Percentiles rank a stretch among this genome's conserved stretches.
These are phyloP conservation scores for Colistium nudipinnis DNA, from an alignment of 2,113 vertebrate genomes.

Conservation along the genomic window DNA sequence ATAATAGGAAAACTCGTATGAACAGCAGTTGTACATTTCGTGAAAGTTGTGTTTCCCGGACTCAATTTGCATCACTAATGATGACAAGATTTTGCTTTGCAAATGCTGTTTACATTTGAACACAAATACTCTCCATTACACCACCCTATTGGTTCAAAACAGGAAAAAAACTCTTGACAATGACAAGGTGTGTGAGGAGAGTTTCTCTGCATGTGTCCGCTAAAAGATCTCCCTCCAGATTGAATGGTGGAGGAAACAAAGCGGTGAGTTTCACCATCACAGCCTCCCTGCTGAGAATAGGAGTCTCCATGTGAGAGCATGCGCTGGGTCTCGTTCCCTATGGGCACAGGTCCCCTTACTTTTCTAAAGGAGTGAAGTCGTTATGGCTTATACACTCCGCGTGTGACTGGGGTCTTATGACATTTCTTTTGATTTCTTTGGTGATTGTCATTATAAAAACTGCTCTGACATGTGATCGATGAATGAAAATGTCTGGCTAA, in stretches of 20 bases:
- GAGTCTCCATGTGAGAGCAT: neutral
- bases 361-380: too few relatives aligned
- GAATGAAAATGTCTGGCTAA: too few relatives aligned
- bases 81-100: conserved; percentile 26
- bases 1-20: neutral
- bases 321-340: neutral
- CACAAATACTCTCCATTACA: too few relatives aligned
- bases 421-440: too few relatives aligned
- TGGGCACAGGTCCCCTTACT: too few relatives aligned
- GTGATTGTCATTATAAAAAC: neutral
- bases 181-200: neutral
- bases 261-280: neutral
- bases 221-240: neutral
- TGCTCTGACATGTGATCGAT: neutral
- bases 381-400: neutral
- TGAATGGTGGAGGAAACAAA: neutral
- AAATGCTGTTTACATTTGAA: conserved; percentile 27
- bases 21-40: neutral
- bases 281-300: neutral
- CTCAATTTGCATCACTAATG: neutral
- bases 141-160: too few relatives aligned
- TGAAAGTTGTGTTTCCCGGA: neutral
- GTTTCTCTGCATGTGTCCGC: neutral
- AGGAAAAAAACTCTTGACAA: too few relatives aligned
- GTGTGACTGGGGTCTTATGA: neutral